Evolutionary conservation across 2,113 vertebrate genomes (phyloP), one percentile per base, ranked within the genome.

Genomic region (Bubo blakistoni): DNA sequence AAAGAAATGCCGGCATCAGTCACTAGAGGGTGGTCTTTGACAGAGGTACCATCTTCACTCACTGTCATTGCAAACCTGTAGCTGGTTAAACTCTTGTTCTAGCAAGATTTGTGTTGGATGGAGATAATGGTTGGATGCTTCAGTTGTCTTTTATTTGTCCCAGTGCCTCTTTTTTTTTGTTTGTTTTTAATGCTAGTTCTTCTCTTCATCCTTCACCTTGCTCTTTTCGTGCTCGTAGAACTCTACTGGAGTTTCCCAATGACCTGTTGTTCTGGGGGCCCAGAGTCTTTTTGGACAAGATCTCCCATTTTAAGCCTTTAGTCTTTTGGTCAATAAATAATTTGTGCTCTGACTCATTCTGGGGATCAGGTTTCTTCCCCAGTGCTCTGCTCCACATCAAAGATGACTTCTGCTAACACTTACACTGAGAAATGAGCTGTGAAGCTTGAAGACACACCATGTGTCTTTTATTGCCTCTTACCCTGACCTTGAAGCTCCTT

Each of bases 401-500:
- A 85, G 66, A 36, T 30, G 20, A 84, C n/a, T 95, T 92, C 58
- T 83, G 81, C 54, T 62, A 42, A 17, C n/a, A 32, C 63, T 58
- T 76, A 16, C 2, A 5, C 46, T 46, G 69, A 86, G 69, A 92
- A 84, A 70, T 0, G 47, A 93, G 85, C 88, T 93, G 93, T 94
- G 93, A 96, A 95, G 79, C 90, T 27, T 94, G 94, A 88, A 95
- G 96, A 66, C 4, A 66, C 4, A 27, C 66, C 63, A 42, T 78
- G 81, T 93, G 92, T 86, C 88, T 83, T 82, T 77, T 92, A 92
- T 80, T 92, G 78, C 58, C 8, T 90, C 38, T 80, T 93, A 74
- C 38, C 11, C 32, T 88, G 93, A 92, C 96, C 90, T 92, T 93
- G 92, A 83, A 90, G 82, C 42, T 88, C 67, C 47, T 92, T 94